These are phyloP conservation scores for Periophthalmodon schlosseri DNA, from an alignment of 2,113 vertebrate genomes.

Conservation along the genomic window DNA sequence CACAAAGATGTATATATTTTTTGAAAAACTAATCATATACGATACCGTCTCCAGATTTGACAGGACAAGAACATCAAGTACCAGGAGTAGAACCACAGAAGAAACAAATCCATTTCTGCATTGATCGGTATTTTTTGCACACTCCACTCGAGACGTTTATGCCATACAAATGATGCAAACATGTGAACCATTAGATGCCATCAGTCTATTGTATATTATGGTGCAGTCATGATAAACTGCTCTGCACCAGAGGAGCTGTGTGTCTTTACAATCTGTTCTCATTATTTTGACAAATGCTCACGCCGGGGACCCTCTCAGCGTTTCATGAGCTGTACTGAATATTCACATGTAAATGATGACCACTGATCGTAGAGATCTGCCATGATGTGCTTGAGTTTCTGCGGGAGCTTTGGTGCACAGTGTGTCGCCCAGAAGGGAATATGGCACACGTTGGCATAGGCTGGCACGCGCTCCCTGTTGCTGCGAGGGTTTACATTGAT, in stretches of 20 bases:
- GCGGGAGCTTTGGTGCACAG: constrained; percentile 35
- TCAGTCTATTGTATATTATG: constrained; percentile 36
- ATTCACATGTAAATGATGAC: constrained; percentile 44
- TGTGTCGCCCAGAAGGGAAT: constrained; percentile 35
- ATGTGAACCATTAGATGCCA: constrained; percentile 14
- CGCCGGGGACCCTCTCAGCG: constrained; percentile 44
- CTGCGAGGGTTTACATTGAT: constrained; percentile 68
- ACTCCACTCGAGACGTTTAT: background rate
- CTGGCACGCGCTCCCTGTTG: constrained; percentile 58
- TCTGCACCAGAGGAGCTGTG: constrained; percentile 29
- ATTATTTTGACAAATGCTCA: constrained; percentile 67
- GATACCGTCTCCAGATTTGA: too few species aligned
- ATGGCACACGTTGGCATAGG: constrained; percentile 45
- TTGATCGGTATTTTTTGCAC: constrained; percentile 1
- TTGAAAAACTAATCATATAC: too few species aligned
- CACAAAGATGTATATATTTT: too few species aligned
- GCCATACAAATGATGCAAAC: background rate
- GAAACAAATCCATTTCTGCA: background rate
- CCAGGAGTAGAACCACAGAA: background rate
- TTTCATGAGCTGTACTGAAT: constrained; percentile 43
- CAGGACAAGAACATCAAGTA: too few species aligned
- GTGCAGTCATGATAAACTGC: constrained; percentile 40
- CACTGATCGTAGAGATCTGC: constrained; percentile 9
- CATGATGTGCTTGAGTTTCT: constrained; percentile 48
- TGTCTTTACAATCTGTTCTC: constrained; percentile 49